Evolutionary conservation across 2,113 vertebrate genomes (phyloP).

Genomic region (Etheostoma cragini): DNA sequence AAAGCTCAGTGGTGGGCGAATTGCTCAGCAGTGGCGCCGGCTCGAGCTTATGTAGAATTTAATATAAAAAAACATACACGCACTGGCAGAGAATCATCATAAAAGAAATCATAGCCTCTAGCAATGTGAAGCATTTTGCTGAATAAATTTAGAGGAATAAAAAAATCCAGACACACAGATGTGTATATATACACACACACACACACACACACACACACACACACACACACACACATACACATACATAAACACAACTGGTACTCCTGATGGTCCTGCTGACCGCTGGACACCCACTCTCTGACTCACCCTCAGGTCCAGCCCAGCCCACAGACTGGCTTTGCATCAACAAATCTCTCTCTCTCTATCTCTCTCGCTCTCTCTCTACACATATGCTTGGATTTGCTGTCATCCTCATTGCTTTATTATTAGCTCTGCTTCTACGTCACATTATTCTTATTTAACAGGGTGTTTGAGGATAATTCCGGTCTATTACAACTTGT

Average conservation of each 20-base stretch:
- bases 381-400: slow-evolving; percentile 39
- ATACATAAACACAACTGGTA: slow-evolving; percentile 26
- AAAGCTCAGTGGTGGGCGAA: slow-evolving; percentile 69
- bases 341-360: slow-evolving; percentile 44
- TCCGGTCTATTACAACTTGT: not conserved
- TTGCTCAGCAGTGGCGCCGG: slow-evolving; percentile 68
- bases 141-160: slow-evolving; percentile 71
- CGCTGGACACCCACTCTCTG: slow-evolving; percentile 72
- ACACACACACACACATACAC: not conserved
- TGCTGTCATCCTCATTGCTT: slow-evolving; percentile 33
- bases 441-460: slow-evolving; percentile 53
- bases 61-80: slow-evolving; percentile 59
- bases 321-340: slow-evolving; percentile 60
- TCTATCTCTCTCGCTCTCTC: slow-evolving; percentile 41
- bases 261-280: slow-evolving; percentile 54
- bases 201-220: too few species aligned
- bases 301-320: slow-evolving; percentile 71
- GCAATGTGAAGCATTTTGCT: slow-evolving; percentile 66
- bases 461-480: slow-evolving; percentile 15
- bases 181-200: slow-evolving; percentile 14
- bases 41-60: slow-evolving; percentile 69
- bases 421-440: slow-evolving; percentile 48
- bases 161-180: slow-evolving; percentile 52
- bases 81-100: slow-evolving; percentile 68
- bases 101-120: slow-evolving; percentile 59